Evolutionary conservation across 1,140 invertebrate species (phyloP), one percentile per base, ranked within the genome.

Genomic region (Psix sp.): DNA sequence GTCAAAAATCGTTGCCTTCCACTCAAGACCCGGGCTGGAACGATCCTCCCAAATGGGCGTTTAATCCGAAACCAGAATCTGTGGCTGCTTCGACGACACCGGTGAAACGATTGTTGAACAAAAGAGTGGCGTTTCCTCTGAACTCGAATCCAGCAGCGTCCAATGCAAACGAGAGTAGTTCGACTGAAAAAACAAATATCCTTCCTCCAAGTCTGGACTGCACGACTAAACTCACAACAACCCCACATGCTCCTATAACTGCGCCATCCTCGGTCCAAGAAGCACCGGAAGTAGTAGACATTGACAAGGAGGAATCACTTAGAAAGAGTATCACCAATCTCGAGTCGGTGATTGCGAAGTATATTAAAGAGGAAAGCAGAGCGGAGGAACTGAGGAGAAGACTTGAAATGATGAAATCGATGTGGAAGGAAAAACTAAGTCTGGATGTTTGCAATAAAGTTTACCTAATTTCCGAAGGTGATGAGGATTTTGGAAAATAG

Each of bases 11-110:
- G n/a, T 71, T 87, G 16, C 68, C 76, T 21, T 71, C 83, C 6
- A 67, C 51, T 33, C 81, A 87, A 29, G 84, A 88, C 65, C 76
- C 87, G 3, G 88, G 88, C 7, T 89, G 88, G 88, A 89, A 89
- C 45, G 88, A 89, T 80, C 88, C 88, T 13, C 88, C 88, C 43
- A 82, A 84, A 49, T 87, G 87, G 82, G 81, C 79, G n/a, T 79
- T 77, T 13, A 59, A 74, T 11, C 26, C 51, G 11, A 60, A 77
- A 14, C 39, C 76, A 21, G 65, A 52, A n/a, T n/a, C n/a, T n/a
- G 0, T 21, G 7, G 7, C 21, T 48, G 21, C 65, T 1, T 11
- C 42, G 31, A 75, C 66, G 10, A 80, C 77, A 2, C 80, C 84
- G 31, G 77, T 65, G 3, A 86, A 82, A 49, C 78, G 80, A 54